These are phyloP conservation scores for Piaya cayana DNA, from an alignment of 2,113 vertebrate species.

Conservation along the genomic window DNA sequence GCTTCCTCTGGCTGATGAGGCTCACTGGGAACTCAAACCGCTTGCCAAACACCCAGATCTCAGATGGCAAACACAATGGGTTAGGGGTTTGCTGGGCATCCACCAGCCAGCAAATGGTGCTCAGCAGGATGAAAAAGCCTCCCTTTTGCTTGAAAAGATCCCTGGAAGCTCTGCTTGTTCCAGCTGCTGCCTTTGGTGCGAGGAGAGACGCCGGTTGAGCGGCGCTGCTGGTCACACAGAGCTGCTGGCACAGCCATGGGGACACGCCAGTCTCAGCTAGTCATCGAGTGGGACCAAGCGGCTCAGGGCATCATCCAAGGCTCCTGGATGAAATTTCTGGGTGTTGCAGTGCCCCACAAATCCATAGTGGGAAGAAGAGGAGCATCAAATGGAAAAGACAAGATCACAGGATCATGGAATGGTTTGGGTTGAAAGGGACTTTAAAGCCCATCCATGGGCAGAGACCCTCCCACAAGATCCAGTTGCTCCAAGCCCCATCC, in stretches of 20 bases:
- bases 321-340: neutral
- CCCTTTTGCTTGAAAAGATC: neutral
- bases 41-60: neutral
- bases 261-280: accelerated
- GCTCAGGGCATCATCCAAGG: neutral
- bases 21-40: neutral
- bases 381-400: neutral
- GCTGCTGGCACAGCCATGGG: neutral
- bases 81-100: neutral
- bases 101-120: accelerated
- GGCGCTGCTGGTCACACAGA: accelerated
- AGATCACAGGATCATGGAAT: neutral
- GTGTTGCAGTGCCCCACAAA: neutral
- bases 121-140: neutral
- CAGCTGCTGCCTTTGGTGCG: neutral
- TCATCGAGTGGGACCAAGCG: neutral
- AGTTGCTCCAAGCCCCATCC: too few relatives aligned
- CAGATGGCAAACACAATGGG: neutral
- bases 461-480: too few relatives aligned
- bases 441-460: too few relatives aligned
- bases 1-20: neutral
- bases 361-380: neutral
- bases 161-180: neutral
- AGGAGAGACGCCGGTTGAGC: accelerated
- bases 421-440: too few relatives aligned